phyloP scores from a whole-genome alignment of 2,888 invertebrate species.

The Cylindroiulus punctatus region DNA sequence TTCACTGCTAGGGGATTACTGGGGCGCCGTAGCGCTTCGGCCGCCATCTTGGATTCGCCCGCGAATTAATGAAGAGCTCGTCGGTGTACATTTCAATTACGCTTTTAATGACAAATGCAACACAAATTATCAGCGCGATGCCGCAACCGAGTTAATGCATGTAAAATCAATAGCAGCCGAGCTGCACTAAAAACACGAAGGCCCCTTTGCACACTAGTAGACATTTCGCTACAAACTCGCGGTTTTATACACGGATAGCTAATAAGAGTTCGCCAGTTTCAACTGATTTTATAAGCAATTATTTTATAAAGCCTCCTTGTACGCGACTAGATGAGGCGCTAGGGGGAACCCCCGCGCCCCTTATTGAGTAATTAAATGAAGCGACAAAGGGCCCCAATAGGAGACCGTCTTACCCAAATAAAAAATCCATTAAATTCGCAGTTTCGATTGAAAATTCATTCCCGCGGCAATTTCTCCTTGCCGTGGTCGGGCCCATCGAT shows the following conservation, averaged over 20 bases:
- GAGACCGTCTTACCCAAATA: not conserved
- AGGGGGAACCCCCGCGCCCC: not conserved
- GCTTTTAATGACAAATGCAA: slow-evolving; percentile 47
- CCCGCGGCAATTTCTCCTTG: slow-evolving; percentile 24
- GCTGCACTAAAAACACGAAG: no score
- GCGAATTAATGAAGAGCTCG: slow-evolving; percentile 39
- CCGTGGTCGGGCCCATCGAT: not conserved
- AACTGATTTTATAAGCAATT: slow-evolving; percentile 45
- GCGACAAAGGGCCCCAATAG: not conserved
- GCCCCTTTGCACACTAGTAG: no score
- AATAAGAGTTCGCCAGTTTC: slow-evolving; percentile 1
- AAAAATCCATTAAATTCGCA: slow-evolving; percentile 30
- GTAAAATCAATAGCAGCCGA: slow-evolving; percentile 35
- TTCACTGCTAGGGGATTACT: no score
- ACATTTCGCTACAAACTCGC: not conserved
- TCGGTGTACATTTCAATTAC: slow-evolving; percentile 45
- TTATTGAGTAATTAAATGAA: slow-evolving; percentile 17
- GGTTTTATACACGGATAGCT: not conserved
- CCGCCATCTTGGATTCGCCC: slow-evolving; percentile 30
- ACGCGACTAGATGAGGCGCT: not conserved
- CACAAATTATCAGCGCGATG: slow-evolving; percentile 31
- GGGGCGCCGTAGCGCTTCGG: not conserved
- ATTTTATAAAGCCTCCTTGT: not conserved
- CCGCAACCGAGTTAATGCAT: slow-evolving; percentile 43
- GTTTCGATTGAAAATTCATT: slow-evolving; percentile 45